Evolutionary conservation across 2,113 vertebrate genomes (phyloP), one percentile per base, ranked within the genome.

Genomic region (Hippoglossus stenolepis): DNA sequence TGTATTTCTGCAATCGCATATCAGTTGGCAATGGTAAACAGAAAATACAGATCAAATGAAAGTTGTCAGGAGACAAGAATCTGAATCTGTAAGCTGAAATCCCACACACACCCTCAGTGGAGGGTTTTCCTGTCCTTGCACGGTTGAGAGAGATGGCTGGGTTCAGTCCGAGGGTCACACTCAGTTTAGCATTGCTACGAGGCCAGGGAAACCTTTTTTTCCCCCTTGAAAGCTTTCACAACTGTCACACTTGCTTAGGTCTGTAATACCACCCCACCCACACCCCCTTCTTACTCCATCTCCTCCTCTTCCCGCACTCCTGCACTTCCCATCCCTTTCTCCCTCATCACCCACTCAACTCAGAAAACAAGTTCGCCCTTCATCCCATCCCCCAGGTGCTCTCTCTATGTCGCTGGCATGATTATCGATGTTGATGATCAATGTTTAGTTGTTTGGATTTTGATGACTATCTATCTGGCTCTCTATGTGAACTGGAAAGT

Each of bases 221-320:
- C 80, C 61, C 61, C 79, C 69, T 71, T 78, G 82, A 90, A 90
- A 87, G 79, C 90, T 88, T 84, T 90, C 89, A 88, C 85, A 88
- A 73, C 80, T 85, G 90, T 90, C 92, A 93, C 90, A 92, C 82
- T 85, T 88, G 85, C 85, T 91, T 89, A 86, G 83, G 65, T 87
- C 80, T 82, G 71, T 85, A 84, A 83, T 85, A 76, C 65, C 24
- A 1, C 28, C 59, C 17, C 20, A 5, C 61, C 20, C 14, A 10
- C 65, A 12, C 59, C 20, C 24, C 53, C 54, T 23, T 35, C 51
- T 54, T 28, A 59, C 61, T 57, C 59, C 40, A 26, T 24, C 57
- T 23, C 63, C 59, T 61, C 61, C 67, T 57, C 65, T 66, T 67
- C 57, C 57, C 74, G 63, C 43, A 38, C 69, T 59, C 58, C 38